phyloP scores from a whole-genome alignment of 2,113 vertebrate genomes.

The Dicerorhinus sumatrensis region DNA sequence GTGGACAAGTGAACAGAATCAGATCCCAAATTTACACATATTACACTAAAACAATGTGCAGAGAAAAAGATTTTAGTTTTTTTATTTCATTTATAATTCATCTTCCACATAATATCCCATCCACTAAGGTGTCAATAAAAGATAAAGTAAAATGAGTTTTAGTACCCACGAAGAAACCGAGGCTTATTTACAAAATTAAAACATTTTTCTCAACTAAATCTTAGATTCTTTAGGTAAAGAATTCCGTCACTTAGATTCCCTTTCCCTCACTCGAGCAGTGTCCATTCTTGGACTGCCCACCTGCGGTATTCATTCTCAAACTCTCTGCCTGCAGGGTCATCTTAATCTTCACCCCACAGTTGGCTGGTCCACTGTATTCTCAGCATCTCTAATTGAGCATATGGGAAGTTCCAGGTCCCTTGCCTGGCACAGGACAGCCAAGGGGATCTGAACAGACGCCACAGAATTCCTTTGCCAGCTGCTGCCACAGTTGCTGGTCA shows the following conservation, averaged over 20 bases:
- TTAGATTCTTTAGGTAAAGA: background rate
- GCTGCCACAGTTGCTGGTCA: no score
- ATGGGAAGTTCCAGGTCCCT: background rate
- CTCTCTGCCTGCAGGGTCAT: background rate
- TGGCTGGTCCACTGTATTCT: background rate
- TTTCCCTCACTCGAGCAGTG: no score
- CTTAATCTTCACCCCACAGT: accelerated
- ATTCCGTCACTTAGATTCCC: background rate
- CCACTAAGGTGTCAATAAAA: background rate
- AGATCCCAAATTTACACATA: background rate
- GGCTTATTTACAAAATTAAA: background rate
- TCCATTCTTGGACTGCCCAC: background rate
- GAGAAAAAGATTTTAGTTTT: background rate
- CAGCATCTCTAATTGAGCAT: background rate
- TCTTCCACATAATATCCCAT: background rate
- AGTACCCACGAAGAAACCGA: background rate
- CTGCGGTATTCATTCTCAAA: background rate
- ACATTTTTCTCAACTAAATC: background rate
- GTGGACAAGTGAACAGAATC: background rate
- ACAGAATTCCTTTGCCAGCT: background rate
- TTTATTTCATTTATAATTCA: background rate
- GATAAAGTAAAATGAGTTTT: background rate
- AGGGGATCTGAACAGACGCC: background rate
- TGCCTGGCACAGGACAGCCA: background rate
- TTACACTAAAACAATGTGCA: no score